These are phyloP conservation scores for Darevskia mixta DNA, from an alignment of 2,797 vertebrate genomes.

Conservation along the genomic window DNA sequence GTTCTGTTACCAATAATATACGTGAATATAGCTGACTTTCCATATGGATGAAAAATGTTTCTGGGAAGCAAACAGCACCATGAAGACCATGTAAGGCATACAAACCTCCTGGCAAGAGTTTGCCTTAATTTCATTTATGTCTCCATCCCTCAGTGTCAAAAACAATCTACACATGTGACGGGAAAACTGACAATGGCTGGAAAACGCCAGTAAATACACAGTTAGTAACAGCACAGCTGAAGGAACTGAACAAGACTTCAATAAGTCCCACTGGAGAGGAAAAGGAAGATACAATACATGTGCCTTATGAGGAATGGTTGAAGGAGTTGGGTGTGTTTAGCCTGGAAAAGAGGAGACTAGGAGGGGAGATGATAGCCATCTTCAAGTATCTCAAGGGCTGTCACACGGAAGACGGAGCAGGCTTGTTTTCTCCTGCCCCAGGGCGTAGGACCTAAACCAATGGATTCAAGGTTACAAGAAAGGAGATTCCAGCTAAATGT, in stretches of 20 bases:
- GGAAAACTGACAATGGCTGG: not conserved
- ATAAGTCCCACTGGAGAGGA: too few species aligned
- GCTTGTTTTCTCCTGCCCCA: too few species aligned
- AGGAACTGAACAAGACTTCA: not conserved
- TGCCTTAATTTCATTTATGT: not conserved
- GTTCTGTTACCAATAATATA: conserved; percentile 1
- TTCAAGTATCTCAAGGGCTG: too few species aligned
- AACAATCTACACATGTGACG: not conserved
- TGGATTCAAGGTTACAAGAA: too few species aligned
- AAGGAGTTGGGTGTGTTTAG: too few species aligned
- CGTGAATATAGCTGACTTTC: not conserved
- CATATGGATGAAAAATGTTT: not conserved
- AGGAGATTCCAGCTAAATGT: too few species aligned
- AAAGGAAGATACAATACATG: too few species aligned
- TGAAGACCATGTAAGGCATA: not conserved
- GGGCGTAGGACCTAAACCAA: too few species aligned
- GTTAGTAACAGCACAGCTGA: not conserved
- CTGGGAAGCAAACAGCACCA: conserved; percentile 3
- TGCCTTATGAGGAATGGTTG: too few species aligned
- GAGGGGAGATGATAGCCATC: too few species aligned
- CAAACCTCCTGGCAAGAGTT: not conserved
- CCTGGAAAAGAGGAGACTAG: too few species aligned
- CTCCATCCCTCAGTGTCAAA: not conserved
- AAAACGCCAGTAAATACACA: not conserved
- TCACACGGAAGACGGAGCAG: too few species aligned